phyloP scores from a whole-genome alignment of 2,797 vertebrate genomes.

The Austrolebias charrua region DNA sequence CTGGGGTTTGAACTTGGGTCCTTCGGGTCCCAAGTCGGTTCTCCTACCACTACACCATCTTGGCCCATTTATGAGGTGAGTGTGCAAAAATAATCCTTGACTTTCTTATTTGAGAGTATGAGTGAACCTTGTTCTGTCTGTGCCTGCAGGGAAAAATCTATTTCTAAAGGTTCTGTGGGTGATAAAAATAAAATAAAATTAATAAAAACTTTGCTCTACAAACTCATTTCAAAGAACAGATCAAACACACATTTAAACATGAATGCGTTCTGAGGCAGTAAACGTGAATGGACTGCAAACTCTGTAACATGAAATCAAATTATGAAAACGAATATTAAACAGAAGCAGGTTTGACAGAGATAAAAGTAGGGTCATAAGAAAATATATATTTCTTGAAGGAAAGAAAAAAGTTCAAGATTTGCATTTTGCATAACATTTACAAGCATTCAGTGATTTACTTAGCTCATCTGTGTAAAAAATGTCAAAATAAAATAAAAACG shows the following conservation, averaged over 20 bases:
- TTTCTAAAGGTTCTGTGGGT: not conserved
- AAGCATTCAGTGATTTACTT: not conserved
- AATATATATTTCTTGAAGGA: not conserved
- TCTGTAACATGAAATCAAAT: constrained; percentile 1
- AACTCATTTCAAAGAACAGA: constrained; percentile 17
- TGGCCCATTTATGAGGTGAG: too few relatives aligned
- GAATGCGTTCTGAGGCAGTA: not conserved
- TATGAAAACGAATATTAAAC: constrained; percentile 1
- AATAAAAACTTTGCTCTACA: not conserved
- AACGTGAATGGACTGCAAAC: not conserved
- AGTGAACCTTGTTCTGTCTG: constrained; percentile 7
- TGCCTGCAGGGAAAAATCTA: not conserved
- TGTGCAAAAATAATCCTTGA: not conserved
- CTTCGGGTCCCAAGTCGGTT: too few relatives aligned
- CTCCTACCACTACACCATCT: too few relatives aligned
- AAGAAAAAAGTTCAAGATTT: not conserved
- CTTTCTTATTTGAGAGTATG: not conserved
- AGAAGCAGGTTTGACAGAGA: not conserved
- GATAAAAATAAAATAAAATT: not conserved
- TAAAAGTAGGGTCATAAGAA: not conserved
- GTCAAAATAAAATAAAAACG: too few relatives aligned
- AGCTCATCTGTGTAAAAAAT: too few relatives aligned
- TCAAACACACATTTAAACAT: constrained; percentile 10
- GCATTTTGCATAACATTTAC: not conserved
- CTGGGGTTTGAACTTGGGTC: too few relatives aligned